Evolutionary conservation across 2,888 invertebrate species (phyloP).

Genomic region (Phania funesta): DNA sequence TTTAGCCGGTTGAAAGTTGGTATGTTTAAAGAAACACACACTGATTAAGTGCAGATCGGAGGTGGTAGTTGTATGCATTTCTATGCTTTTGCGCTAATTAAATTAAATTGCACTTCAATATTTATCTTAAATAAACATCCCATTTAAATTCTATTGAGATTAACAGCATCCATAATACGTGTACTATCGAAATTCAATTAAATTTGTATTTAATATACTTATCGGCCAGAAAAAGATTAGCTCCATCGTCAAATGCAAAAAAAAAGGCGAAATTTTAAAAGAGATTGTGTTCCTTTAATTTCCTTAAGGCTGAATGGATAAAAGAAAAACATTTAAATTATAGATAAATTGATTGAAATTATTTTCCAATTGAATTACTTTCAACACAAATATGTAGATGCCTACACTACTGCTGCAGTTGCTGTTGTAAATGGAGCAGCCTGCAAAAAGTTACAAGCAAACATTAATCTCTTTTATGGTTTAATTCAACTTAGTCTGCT

Average conservation of each 20-base stretch:
- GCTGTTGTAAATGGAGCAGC: conserved; percentile 37
- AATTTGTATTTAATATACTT: not conserved
- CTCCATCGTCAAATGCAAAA: not conserved
- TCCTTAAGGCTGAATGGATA: conserved; percentile 31
- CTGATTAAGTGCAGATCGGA: no score
- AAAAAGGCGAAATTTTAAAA: conserved; percentile 27
- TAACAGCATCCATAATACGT: no score
- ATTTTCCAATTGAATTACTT: conserved; percentile 59
- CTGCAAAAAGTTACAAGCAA: conserved; percentile 7
- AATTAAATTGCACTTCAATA: no score
- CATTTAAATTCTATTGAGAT: no score
- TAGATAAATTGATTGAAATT: conserved; percentile 59
- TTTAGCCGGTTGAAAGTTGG: no score
- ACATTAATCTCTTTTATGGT: conserved; percentile 14
- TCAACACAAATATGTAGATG: conserved; percentile 43
- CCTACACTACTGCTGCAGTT: conserved; percentile 1
- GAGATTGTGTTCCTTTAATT: conserved; percentile 26
- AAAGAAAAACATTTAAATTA: conserved; percentile 48
- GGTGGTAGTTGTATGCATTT: no score
- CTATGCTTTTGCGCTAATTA: no score
- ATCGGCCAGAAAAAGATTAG: not conserved
- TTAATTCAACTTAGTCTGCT: conserved; percentile 18
- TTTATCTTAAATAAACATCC: no score
- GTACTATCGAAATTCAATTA: no score
- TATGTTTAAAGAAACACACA: no score